A percentile compares a stretch with the other conserved stretches of the same genome.
Conservation (phyloP, 2,888 invertebrate species). For the Julus scandinavius region DNA sequence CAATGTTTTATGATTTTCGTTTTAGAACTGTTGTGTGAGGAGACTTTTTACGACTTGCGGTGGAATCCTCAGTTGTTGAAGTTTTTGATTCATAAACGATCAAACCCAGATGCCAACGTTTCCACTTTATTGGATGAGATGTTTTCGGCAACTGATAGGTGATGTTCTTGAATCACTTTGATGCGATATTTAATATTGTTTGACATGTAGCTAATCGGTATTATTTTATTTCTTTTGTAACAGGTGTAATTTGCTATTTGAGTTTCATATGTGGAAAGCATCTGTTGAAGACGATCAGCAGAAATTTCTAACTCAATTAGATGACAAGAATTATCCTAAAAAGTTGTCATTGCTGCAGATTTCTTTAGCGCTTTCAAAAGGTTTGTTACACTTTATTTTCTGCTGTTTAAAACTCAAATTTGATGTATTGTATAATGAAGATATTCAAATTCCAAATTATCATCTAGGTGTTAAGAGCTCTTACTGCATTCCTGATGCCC, state of each 20-base stretch:
- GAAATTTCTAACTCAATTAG: not conserved
- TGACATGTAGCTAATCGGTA: not conserved
- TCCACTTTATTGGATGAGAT: not conserved
- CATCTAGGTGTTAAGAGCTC: slow-evolving; percentile 40
- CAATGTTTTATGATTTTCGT: not conserved
- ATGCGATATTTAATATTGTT: not conserved
- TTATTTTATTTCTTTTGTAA: not conserved
- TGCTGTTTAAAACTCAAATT: not conserved
- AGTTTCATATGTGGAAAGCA: slow-evolving; percentile 26
- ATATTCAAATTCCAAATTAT: not conserved
- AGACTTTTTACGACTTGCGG: slow-evolving; percentile 45
- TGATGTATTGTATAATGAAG: not conserved
- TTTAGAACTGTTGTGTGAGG: not conserved
- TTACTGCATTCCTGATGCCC: not conserved
- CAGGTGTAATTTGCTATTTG: slow-evolving; percentile 24
- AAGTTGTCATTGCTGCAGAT: slow-evolving; percentile 36
- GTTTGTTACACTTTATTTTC: not conserved
- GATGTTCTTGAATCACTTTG: not conserved
- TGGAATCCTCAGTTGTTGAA: slow-evolving; percentile 51
- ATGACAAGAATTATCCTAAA: not conserved
- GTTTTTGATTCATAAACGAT: not conserved
- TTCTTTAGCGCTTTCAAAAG: slow-evolving; percentile 11
- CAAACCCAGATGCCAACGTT: not conserved
- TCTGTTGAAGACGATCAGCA: slow-evolving; percentile 8
- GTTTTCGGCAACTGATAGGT: slow-evolving; percentile 44